Evolutionary conservation across 2,797 vertebrate genomes (phyloP).

Genomic region (Chanos chanos): DNA sequence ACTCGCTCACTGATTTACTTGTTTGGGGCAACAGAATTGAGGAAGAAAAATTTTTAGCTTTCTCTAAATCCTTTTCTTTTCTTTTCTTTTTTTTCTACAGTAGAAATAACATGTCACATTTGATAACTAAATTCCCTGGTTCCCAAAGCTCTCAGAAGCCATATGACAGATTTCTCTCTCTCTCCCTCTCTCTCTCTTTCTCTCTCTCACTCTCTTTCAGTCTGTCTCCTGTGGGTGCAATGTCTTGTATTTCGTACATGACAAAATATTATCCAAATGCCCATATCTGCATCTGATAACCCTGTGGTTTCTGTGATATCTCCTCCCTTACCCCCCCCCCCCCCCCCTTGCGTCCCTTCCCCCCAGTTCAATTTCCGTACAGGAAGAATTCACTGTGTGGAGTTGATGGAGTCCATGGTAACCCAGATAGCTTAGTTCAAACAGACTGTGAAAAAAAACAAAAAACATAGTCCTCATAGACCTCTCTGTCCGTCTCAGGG

Average conservation of each 20-base stretch:
- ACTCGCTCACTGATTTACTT: too few relatives aligned
- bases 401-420: slow-evolving; percentile 36
- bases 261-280: slow-evolving; percentile 39
- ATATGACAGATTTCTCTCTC: slow-evolving; percentile 16
- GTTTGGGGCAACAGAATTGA: too few relatives aligned
- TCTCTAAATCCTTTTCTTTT: slow-evolving; percentile 1
- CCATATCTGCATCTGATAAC: slow-evolving; percentile 46
- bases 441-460: slow-evolving; percentile 24
- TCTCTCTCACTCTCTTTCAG: slow-evolving; percentile 22
- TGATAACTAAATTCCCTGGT: neutral
- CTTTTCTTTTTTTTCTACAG: neutral
- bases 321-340: too few relatives aligned
- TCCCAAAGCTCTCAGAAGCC: neutral
- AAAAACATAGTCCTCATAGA: slow-evolving; percentile 11
- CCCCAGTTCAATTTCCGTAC: slow-evolving; percentile 67
- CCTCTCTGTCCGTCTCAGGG: slow-evolving; percentile 16
- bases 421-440: slow-evolving; percentile 27
- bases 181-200: slow-evolving; percentile 14
- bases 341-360: too few relatives aligned
- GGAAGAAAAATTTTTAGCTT: neutral
- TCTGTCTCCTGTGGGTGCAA: neutral
- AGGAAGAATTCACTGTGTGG: slow-evolving; percentile 52
- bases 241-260: slow-evolving; percentile 31
- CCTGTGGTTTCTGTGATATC: slow-evolving; percentile 21
- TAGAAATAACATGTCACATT: slow-evolving; percentile 4